These are phyloP conservation scores for Alentia gelatinosa DNA, from an alignment of 2,888 invertebrate species.

Conservation along the genomic window DNA sequence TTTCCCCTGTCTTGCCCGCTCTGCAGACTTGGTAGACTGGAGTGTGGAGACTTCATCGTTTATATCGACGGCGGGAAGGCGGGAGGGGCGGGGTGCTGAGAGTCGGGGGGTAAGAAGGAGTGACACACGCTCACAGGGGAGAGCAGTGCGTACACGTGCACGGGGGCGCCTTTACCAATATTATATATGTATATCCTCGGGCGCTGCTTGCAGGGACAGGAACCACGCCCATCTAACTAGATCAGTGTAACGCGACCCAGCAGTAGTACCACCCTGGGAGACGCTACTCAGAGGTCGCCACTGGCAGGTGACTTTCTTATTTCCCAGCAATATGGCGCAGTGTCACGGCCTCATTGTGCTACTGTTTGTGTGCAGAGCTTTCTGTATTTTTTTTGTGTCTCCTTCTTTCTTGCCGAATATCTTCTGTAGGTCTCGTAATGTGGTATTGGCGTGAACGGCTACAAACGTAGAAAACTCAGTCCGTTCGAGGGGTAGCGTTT, in stretches of 20 bases:
- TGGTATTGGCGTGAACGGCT: background rate
- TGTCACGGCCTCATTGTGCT: background rate
- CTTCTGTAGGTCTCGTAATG: background rate
- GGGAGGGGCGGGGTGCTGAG: background rate
- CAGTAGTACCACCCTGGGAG: background rate
- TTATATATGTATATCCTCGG: conserved; percentile 5
- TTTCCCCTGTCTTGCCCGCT: no score
- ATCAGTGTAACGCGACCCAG: background rate
- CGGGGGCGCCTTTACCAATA: background rate
- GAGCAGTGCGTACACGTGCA: background rate
- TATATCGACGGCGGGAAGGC: no score
- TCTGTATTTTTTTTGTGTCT: no score
- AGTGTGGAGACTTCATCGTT: no score
- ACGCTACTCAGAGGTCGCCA: background rate
- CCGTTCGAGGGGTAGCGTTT: background rate
- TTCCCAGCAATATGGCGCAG: background rate
- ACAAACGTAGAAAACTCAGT: background rate
- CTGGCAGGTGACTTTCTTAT: background rate
- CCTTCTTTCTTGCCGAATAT: no score
- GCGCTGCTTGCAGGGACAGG: background rate
- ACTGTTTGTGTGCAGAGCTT: background rate
- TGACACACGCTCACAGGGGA: background rate
- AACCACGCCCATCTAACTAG: conserved; percentile 21
- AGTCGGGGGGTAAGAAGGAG: background rate
- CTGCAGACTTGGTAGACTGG: no score